phyloP scores from a whole-genome alignment of 2,888 invertebrate genomes.

The Gnatocerus cornutus region DNA sequence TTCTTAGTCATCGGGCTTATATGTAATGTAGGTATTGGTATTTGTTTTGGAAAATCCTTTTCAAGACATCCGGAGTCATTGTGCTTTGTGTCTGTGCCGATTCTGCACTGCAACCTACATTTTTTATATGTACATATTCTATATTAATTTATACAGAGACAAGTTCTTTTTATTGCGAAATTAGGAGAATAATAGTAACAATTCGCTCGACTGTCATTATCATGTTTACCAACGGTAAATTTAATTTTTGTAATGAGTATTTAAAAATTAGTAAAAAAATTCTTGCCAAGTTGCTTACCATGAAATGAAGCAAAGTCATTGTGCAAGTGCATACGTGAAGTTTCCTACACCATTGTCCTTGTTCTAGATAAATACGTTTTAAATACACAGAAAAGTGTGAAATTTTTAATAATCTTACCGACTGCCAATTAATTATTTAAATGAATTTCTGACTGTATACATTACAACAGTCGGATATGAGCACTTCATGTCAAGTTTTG shows the following conservation, averaged over 20 bases:
- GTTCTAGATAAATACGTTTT: slow-evolving; percentile 17
- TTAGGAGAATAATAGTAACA: too few relatives aligned
- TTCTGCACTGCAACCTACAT: slow-evolving; percentile 12
- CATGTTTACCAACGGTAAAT: too few relatives aligned
- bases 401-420: not conserved
- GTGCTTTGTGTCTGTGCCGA: slow-evolving; percentile 8
- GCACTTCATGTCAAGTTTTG: slow-evolving; percentile 7
- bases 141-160: not conserved
- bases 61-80: slow-evolving; percentile 40
- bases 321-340: slow-evolving; percentile 1
- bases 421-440: slow-evolving; percentile 11
- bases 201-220: too few relatives aligned
- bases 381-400: not conserved
- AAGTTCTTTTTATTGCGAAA: not conserved
- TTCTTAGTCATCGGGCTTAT: slow-evolving; percentile 36
- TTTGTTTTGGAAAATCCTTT: slow-evolving; percentile 44
- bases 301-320: not conserved
- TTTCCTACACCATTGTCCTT: slow-evolving; percentile 9
- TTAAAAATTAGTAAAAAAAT: too few relatives aligned
- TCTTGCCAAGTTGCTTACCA: too few relatives aligned
- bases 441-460: slow-evolving; percentile 3
- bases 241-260: too few relatives aligned
- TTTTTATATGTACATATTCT: slow-evolving; percentile 5
- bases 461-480: slow-evolving; percentile 14
- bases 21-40: slow-evolving; percentile 26